Evolutionary conservation across 2,797 vertebrate genomes (phyloP).

Genomic region (Coregonus ussuriensis): DNA sequence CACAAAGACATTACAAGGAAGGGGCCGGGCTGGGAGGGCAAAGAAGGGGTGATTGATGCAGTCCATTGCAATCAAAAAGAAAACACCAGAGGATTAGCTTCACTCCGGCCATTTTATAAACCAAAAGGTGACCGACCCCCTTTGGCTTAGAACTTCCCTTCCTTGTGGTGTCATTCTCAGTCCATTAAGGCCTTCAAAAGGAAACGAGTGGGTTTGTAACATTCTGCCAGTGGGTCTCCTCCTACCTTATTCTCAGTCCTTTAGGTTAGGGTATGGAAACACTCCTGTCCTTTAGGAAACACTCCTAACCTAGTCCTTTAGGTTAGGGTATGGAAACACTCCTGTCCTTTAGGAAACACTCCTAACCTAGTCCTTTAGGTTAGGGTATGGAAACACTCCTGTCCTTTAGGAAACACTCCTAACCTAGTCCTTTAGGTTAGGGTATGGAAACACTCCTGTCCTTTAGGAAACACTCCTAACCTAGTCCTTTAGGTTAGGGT

Average conservation of each 20-base stretch:
- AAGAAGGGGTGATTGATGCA: slow-evolving; percentile 80
- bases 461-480: slow-evolving; percentile 10
- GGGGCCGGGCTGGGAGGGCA: slow-evolving; percentile 86
- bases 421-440: too few species aligned
- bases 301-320: too few species aligned
- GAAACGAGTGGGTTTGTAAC: slow-evolving; percentile 42
- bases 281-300: too few species aligned
- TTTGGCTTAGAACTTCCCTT: slow-evolving; percentile 85
- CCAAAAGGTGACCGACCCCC: slow-evolving; percentile 71
- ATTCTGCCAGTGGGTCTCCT: slow-evolving; percentile 81
- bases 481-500: too few species aligned
- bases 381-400: too few species aligned
- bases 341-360: too few species aligned
- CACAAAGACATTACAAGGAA: slow-evolving; percentile 85
- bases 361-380: too few species aligned
- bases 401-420: slow-evolving; percentile 8
- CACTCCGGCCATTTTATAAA: slow-evolving; percentile 43
- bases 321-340: too few species aligned
- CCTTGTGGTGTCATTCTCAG: slow-evolving; percentile 83
- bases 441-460: too few species aligned
- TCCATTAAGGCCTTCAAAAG: slow-evolving; percentile 81
- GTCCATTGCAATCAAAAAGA: slow-evolving; percentile 74
- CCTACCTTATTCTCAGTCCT: slow-evolving; percentile 75
- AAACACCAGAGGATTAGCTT: slow-evolving; percentile 49
- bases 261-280: too few species aligned